Conservation (phyloP, 2,797 vertebrate genomes). For the Siniperca scherzeri region DNA sequence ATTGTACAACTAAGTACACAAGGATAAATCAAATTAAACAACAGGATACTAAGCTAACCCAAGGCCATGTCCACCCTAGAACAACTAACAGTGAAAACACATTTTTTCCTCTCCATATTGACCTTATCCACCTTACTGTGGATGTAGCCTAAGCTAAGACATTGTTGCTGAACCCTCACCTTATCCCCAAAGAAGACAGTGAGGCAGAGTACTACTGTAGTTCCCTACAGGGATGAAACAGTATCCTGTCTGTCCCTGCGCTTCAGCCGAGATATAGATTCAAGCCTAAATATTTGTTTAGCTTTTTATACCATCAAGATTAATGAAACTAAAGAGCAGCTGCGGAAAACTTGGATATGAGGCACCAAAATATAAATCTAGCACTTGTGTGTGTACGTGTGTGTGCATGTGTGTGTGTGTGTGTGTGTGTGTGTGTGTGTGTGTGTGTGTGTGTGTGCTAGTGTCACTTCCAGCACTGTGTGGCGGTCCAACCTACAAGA, state of each 20-base stretch:
- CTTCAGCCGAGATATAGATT: constrained; percentile 18
- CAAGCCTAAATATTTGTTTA: constrained; percentile 19
- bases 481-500: constrained; percentile 66
- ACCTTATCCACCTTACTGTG: not conserved
- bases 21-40: not conserved
- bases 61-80: not conserved
- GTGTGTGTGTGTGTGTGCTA: constrained; percentile 3
- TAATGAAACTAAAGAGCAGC: constrained; percentile 22
- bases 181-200: constrained; percentile 19
- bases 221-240: not conserved
- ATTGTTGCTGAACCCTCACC: not conserved
- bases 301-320: not conserved
- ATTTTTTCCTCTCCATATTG: not conserved
- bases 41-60: not conserved
- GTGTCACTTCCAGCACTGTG: constrained; percentile 41
- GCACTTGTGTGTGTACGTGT: not conserved
- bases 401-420: constrained; percentile 8
- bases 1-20: not conserved
- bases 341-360: not conserved
- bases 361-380: not conserved
- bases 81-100: not conserved
- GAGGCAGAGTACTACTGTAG: constrained; percentile 19
- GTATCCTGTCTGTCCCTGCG: constrained; percentile 31
- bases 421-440: not conserved
- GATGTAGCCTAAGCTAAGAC: not conserved